Conservation (phyloP, 2,113 vertebrate genomes). For the Saccopteryx leptura region DNA sequence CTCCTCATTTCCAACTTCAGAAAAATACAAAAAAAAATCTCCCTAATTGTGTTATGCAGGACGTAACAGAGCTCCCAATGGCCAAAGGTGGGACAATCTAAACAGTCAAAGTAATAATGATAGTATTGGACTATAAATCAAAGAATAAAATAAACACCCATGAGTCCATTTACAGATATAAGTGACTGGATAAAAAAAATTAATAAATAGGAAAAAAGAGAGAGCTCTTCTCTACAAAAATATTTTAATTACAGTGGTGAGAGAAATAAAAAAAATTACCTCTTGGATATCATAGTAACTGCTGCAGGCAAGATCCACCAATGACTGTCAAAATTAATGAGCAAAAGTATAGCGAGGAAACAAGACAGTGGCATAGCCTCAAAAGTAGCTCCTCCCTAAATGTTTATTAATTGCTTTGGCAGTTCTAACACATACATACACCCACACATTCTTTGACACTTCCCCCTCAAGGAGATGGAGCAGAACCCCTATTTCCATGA, state of each 20-base stretch:
- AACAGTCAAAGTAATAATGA: not conserved
- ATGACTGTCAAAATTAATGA: not conserved
- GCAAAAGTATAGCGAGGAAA: conserved; percentile 1
- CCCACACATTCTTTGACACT: not conserved
- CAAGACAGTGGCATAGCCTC: not conserved
- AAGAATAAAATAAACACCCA: conserved; percentile 37
- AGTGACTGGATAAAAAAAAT: conserved; percentile 13
- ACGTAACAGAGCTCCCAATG: not conserved
- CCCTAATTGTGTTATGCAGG: not conserved
- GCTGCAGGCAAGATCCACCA: not conserved
- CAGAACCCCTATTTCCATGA: not conserved
- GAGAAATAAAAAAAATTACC: not conserved
- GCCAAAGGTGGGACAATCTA: not conserved
- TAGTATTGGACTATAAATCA: not conserved
- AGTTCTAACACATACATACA: not conserved
- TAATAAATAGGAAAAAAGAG: not conserved
- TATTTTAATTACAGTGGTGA: conserved; percentile 40
- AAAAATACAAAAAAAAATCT: not conserved
- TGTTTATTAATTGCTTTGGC: not conserved
- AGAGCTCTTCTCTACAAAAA: not conserved
- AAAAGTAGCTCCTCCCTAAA: not conserved
- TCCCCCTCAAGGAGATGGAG: not conserved
- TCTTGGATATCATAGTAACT: not conserved
- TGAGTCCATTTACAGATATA: not conserved
- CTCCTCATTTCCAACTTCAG: too few relatives aligned